Evolutionary conservation across 2,888 invertebrate genomes (phyloP), one percentile per base, ranked within the genome.

Genomic region (Eremobia ochroleuca): DNA sequence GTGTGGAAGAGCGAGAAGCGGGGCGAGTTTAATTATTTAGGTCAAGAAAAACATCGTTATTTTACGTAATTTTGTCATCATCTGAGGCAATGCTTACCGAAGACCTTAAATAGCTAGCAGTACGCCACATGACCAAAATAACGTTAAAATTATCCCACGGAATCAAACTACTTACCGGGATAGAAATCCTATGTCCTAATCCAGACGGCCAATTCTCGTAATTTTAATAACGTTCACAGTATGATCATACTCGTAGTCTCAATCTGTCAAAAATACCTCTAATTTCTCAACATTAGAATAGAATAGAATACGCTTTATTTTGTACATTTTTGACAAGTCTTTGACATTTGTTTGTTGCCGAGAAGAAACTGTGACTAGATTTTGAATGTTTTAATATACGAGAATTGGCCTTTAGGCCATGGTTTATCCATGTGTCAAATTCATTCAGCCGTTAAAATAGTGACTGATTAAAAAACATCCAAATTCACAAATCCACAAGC

Each of bases 1-100:
- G 64, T 37, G 71, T 40, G 65, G 79, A 82, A 77, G 28, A 88
- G 91, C 90, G 90, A 79, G 58, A 65, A 87, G 87, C 72, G 74
- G 66, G 40, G 66, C 62, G 69, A 58, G 61, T 73, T 61, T 18
- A 40, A 28, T 52, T n/a, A 72, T 66, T 2, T 34, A 40, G 55
- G 58, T 81, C 58, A 76, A 25, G 21, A 40, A 62, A 55, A 59
- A 15, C 0, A 5, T 21, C 6, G 6, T 0, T 28, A 11, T 13
- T n/a, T 40, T 1, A 15, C 3, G 2, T 15, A 15, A 21, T 4
- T 37, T 21, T 21, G 28, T 34, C 59, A 13, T 25, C 4, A 25
- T 25, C 25, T 4, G 2, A 5, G 21, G 2, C 46, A 55, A 8
- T 28, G 9, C 21, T 71, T 77, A n/a, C 13, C 15, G 28, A 68